Evolutionary conservation across 1,140 invertebrate species (phyloP), one percentile per base, ranked within the genome.

Genomic region (Contarinia nasturtii): DNA sequence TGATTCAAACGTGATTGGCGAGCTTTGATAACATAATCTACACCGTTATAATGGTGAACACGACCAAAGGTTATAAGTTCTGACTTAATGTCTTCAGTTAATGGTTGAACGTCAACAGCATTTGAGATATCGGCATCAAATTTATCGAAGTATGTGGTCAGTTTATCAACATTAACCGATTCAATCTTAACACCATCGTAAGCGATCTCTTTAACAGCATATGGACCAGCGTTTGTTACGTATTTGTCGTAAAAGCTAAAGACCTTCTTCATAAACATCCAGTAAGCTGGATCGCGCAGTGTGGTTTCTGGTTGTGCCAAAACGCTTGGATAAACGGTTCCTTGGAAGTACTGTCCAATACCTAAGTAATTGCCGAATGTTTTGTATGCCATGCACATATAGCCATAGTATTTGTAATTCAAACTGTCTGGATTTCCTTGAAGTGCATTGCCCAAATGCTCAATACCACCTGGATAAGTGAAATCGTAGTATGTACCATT

Each of bases 171-270:
- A 3, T 72, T 64, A 8, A 82, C 74, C 19, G 68, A 68, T 48
- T 79, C 65, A 41, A 83, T 75, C 3, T 61, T 59, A 17, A 82
- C 77, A 19, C 73, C 72, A n/a, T 73, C 70, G 37, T 75, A 65
- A n/a, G 63, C 55, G 2, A 82, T 60, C 54, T 80, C 74, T 50
- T 71, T 65, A 20, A 63, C 55, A 11, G 58, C 64, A 54, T 71
- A 72, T 14, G 56, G 48, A 20, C 71, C n/a, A n/a, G 69, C 21
- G 73, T 67, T 36, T 66, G 61, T 5, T 60, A 53, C 44, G 50
- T 76, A 55, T 27, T 27, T 27, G 27, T 3, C 51, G 53, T 72
- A 69, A 50, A 71, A 70, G 38, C 61, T 56, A 14, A 74, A 50
- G 51, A 76, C 71, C 46, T 66, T 70, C 51, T 69, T 70, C 58